phyloP scores from a whole-genome alignment of 2,888 invertebrate genomes.

The Aleiodes leptofemur region DNA sequence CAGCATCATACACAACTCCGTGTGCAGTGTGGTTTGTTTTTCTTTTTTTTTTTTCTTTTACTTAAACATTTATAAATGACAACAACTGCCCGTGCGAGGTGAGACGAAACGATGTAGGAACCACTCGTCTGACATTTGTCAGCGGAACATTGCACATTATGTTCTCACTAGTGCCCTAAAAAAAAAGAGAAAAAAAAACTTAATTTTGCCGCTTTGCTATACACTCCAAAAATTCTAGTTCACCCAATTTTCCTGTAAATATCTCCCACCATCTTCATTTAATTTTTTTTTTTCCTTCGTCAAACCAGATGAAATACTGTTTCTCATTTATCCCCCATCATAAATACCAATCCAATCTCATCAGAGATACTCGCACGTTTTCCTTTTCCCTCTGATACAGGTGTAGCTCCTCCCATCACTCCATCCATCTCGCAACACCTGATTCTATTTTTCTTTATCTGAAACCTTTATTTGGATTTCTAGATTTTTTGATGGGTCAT shows the following conservation, averaged over 20 bases:
- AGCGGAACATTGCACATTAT: slow-evolving; percentile 16
- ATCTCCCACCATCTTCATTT: slow-evolving; percentile 50
- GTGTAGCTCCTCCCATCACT: slow-evolving; percentile 15
- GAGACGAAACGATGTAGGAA: slow-evolving; percentile 61
- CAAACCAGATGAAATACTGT: background rate
- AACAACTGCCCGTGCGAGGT: slow-evolving; percentile 69
- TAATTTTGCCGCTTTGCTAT: slow-evolving; percentile 21
- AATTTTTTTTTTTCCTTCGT: background rate
- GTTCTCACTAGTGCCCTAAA: slow-evolving; percentile 45
- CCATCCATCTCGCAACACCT: slow-evolving; percentile 19
- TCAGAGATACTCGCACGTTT: background rate
- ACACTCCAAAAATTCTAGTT: slow-evolving; percentile 45
- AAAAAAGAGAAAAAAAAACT: slow-evolving; percentile 35
- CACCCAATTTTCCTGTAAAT: slow-evolving; percentile 50
- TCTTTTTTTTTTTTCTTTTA: too few relatives aligned
- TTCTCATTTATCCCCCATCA: background rate
- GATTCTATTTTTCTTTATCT: slow-evolving; percentile 14
- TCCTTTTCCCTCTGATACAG: slow-evolving; percentile 5
- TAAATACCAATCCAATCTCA: slow-evolving; percentile 10
- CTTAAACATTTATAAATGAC: slow-evolving; percentile 60
- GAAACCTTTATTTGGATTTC: background rate
- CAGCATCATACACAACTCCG: slow-evolving; percentile 56
- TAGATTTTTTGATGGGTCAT: background rate
- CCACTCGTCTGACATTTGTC: slow-evolving; percentile 49
- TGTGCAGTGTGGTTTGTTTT: slow-evolving; percentile 57